Conservation (phyloP, 2,797 vertebrate genomes). For the Bradypodion pumilum region DNA sequence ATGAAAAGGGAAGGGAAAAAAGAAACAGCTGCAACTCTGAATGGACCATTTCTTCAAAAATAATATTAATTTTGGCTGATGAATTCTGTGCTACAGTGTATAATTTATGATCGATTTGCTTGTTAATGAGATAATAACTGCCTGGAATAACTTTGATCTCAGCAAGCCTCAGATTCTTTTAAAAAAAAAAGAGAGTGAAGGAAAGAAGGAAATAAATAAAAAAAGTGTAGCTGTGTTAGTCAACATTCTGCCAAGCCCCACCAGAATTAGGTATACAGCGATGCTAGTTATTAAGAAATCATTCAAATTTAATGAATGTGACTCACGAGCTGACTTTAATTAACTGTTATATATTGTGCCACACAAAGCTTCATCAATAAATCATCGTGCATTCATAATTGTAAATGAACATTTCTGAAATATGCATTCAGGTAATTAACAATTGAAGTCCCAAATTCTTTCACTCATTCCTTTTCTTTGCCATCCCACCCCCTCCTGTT, state of each 20-base stretch:
- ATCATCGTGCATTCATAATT: conserved; percentile 54
- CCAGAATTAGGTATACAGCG: conserved; percentile 41
- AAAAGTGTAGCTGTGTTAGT: neutral
- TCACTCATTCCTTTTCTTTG: neutral
- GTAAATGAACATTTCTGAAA: conserved; percentile 57
- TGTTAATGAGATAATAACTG: conserved; percentile 37
- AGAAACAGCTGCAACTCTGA: neutral
- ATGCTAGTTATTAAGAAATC: conserved; percentile 49
- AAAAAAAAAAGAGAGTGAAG: neutral
- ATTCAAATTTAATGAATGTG: conserved; percentile 55
- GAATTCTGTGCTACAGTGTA: conserved; percentile 34
- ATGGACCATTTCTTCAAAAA: conserved; percentile 16
- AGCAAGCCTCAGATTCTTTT: conserved; percentile 10
- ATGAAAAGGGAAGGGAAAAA: neutral
- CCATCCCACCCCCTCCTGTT: neutral
- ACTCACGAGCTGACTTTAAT: conserved; percentile 55
- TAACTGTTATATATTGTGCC: conserved; percentile 52
- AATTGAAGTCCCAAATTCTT: conserved; percentile 27
- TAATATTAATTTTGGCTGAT: conserved; percentile 28
- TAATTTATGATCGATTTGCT: conserved; percentile 29
- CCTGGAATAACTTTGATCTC: conserved; percentile 54
- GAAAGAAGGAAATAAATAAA: neutral
- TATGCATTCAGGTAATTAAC: conserved; percentile 59
- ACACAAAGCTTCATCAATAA: conserved; percentile 65
- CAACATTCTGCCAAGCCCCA: conserved; percentile 24